Base-by-base conservation (phyloP, 2,113 vertebrate genomes). In the Oenanthe melanoleuca region DNA sequence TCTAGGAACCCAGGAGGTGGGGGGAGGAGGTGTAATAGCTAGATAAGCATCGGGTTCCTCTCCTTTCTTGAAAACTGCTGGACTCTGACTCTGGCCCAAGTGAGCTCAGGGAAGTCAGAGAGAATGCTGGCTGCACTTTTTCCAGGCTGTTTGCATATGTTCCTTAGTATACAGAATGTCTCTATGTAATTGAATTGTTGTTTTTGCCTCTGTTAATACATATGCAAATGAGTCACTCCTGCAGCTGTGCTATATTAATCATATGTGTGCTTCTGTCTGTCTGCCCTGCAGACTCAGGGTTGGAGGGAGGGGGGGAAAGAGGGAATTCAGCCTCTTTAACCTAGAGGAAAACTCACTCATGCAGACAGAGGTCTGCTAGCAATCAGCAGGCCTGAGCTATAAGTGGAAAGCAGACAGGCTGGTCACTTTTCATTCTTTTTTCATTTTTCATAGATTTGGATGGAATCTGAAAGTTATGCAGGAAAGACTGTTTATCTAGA, bases 201-300 rank as follows among this genome's bases (percentile, higher is more conserved):
- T 96, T 97, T 97, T 97, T 96, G 92, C 96, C 97, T 98, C 97
- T 98, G 98, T 98, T 98, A 98, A 98, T 98, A 97, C 96, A 97
- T 97, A 97, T 98, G 97, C 95, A 98, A 98, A 98, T 96, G 73
- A 95, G 93, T 89, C 93, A 75, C 95, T 96, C 85, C 89, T 96
- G 98, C 98, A 99, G 98, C 98, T 98, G 98, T 97, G 97, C 96
- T 92, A 93, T 97, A 97, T 98, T 97, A 98, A 97, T 98, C 96
- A 97, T 94, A 97, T 95, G 97, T 95, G 96, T 96, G 97, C 94
- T 97, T 97, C 97, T 97, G 96, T 97, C 96, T 97, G 98, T 97
- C 97, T 97, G 97, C 96, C 97, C 97, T 73, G 89, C 95, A 97
- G 97, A 97, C 97, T 96, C 79, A 67, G 97, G 96, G 96, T 95